Conservation (phyloP, 2,113 vertebrate species). For the Erythrocercus mccallii region DNA sequence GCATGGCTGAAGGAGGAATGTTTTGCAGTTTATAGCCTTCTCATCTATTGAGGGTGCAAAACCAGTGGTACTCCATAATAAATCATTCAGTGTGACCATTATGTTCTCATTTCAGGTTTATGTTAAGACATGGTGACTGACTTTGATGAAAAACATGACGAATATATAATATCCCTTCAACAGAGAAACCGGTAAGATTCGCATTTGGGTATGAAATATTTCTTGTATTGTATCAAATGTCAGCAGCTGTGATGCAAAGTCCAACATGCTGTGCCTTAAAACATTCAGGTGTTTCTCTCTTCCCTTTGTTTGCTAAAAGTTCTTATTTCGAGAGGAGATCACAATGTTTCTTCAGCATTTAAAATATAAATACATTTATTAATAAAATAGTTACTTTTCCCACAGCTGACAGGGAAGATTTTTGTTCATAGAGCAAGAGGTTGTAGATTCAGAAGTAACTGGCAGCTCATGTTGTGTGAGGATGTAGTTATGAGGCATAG, state of each 20-base stretch:
- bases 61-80: neutral
- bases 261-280: neutral
- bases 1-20: neutral
- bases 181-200: conserved; percentile 88
- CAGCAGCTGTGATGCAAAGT: neutral
- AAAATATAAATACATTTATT: neutral
- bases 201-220: neutral
- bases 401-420: neutral
- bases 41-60: neutral
- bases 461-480: neutral
- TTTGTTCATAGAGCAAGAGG: neutral
- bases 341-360: neutral
- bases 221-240: neutral
- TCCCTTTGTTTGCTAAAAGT: neutral
- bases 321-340: neutral
- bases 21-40: neutral
- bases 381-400: neutral
- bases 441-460: neutral
- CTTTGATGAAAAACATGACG: conserved; percentile 89
- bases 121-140: conserved; percentile 76
- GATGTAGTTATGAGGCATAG: neutral
- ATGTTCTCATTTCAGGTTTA: conserved; percentile 66
- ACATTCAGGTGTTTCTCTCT: neutral
- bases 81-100: neutral
- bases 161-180: conserved; percentile 93